Percentiles rank a stretch among this genome's conserved stretches.
Evolutionary conservation across 2,888 invertebrate genomes (phyloP).

Genomic region (Graphium colonna): DNA sequence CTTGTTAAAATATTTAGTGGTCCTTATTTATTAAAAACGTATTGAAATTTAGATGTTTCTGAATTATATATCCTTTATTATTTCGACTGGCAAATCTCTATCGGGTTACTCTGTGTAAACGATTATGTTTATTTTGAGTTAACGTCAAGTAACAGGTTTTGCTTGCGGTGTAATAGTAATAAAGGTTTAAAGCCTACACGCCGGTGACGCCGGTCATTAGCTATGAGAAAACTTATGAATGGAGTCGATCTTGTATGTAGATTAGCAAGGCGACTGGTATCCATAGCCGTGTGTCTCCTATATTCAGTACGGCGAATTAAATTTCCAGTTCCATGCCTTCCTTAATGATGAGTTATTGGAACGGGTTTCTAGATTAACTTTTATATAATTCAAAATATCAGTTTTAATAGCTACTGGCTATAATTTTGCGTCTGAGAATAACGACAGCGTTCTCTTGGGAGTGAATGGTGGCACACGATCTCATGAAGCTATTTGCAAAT

Average conservation of each 20-base stretch:
- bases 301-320: neutral
- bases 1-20: no score
- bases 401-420: neutral
- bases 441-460: no score
- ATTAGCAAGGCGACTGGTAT: constrained; percentile 10
- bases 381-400: neutral
- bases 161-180: constrained; percentile 16
- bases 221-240: constrained; percentile 21
- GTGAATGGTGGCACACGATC: no score
- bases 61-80: no score
- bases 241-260: constrained; percentile 20
- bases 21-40: no score
- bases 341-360: neutral
- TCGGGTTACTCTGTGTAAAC: constrained; percentile 3
- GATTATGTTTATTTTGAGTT: constrained; percentile 18
- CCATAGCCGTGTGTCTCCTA: neutral
- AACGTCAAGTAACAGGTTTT: constrained; percentile 13
- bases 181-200: constrained; percentile 12
- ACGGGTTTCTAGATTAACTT: neutral
- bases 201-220: constrained; percentile 14
- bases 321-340: neutral
- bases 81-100: neutral
- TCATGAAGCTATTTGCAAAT: no score
- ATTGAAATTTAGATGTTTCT: no score
- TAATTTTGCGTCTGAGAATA: neutral